A percentile compares a stretch with the other conserved stretches of the same genome.
Evolutionary conservation across 1,140 invertebrate genomes (phyloP).

Genomic region (Drosophila navojoa): DNA sequence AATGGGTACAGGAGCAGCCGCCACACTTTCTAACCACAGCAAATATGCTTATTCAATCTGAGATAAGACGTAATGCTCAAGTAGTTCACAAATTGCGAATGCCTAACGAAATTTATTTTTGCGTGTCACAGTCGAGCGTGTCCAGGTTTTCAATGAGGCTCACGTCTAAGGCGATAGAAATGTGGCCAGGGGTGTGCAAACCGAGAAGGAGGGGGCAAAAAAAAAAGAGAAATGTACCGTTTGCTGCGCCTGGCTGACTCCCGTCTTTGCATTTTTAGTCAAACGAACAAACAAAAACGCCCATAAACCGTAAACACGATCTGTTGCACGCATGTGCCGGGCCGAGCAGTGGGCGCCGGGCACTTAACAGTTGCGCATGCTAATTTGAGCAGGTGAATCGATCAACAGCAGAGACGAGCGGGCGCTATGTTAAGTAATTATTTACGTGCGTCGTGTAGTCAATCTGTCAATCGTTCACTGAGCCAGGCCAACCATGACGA

Average conservation of each 20-base stretch:
- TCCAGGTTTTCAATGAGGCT: constrained; percentile 70
- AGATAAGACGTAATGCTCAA: constrained; percentile 75
- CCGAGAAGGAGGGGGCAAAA: constrained; percentile 25
- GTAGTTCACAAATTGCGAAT: constrained; percentile 55
- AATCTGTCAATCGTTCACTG: constrained; percentile 57
- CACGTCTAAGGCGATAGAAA: constrained; percentile 62
- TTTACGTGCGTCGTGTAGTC: constrained; percentile 35
- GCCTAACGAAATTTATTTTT: constrained; percentile 64
- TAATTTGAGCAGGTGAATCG: constrained; percentile 70
- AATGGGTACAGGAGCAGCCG: constrained; percentile 28
- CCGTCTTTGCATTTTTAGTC: constrained; percentile 65
- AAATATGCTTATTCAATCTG: constrained; percentile 66
- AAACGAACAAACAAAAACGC: constrained; percentile 32
- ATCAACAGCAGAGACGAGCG: constrained; percentile 16
- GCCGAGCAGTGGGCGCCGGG: constrained; percentile 5
- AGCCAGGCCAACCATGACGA: constrained; percentile 47
- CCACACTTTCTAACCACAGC: constrained; percentile 66
- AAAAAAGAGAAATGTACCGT: constrained; percentile 65
- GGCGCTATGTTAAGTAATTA: constrained; percentile 44
- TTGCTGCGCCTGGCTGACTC: constrained; percentile 67
- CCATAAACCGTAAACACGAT: constrained; percentile 44
- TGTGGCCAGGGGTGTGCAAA: neutral
- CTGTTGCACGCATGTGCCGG: constrained; percentile 25
- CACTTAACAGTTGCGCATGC: constrained; percentile 66
- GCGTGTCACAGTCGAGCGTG: constrained; percentile 69